Evolutionary conservation across 1,140 invertebrate species (phyloP), one percentile per base, ranked within the genome.

Genomic region (Drosophila sp.): DNA sequence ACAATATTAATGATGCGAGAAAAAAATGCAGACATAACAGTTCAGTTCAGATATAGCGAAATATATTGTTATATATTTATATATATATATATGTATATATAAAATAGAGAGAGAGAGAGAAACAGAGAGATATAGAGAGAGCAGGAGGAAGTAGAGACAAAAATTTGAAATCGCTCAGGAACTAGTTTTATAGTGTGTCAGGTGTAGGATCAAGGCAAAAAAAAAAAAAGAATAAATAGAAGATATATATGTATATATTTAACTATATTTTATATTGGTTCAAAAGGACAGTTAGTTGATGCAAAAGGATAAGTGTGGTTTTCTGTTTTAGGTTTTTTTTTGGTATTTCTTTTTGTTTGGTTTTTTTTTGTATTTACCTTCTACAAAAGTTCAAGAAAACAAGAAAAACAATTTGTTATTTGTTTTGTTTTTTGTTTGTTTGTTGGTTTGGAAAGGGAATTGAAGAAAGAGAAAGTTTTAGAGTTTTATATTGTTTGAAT

Each of bases 321-420:
- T 75, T 77, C 65, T 56, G 66, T 63, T 74, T 60, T 55, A 35
- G 60, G 56, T 67, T 65, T 54, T 76, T 60, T 71, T 72, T 60
- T 72, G 65, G 54, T 55, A 55, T 67, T 73, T 66, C 47, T 78
- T 70, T 70, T 73, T 76, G 72, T 72, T 55, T 70, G 74, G 79
- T 70, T 66, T 79, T 85, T 74, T 90, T 76, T 81, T 72, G 80
- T 90, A 90, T 84, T 91, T 91, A 91, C 90, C 90, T 91, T 91
- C 90, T 91, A 91, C 85, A 91, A 91, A 91, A 90, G 90, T 91
- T 91, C 84, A 89, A 89, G 90, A 91, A 91, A 91, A 90, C 90
- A 91, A 91, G 73, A 89, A 58, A 58, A 58, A 32, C 30, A 33
- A 50, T 47, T 64, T 76, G 69, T 79, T 81, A 75, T 90, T 80